Conservation (phyloP, 2,888 invertebrate genomes). For the Druceiella hillmani region DNA sequence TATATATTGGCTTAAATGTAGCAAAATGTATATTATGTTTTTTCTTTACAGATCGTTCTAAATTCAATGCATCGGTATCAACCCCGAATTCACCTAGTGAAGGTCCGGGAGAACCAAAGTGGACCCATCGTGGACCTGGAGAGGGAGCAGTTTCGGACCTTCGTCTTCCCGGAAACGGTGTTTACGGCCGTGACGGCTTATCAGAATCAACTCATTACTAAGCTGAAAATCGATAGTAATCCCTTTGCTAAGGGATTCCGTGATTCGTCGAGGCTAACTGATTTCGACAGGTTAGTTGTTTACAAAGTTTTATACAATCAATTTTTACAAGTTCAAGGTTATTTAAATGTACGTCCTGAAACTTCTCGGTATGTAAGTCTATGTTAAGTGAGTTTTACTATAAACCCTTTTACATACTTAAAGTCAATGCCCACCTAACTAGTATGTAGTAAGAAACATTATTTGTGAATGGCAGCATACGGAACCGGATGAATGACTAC, state of each 20-base stretch:
- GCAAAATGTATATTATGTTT: slow-evolving; percentile 2
- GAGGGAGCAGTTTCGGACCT: slow-evolving; percentile 89
- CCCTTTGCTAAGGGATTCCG: slow-evolving; percentile 98
- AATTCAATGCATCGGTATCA: slow-evolving; percentile 99
- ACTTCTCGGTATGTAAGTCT: too few relatives aligned
- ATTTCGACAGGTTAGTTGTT: slow-evolving; percentile 80
- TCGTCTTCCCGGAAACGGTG: slow-evolving; percentile 95
- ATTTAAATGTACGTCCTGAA: too few relatives aligned
- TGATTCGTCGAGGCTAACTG: slow-evolving; percentile 89
- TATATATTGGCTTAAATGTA: slow-evolving; percentile 6
- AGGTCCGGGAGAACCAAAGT: slow-evolving; percentile 54
- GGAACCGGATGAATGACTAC: too few relatives aligned
- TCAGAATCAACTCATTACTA: slow-evolving; percentile 98
- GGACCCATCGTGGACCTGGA: slow-evolving; percentile 81
- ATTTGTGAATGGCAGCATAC: too few relatives aligned
- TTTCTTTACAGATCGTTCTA: slow-evolving; percentile 79
- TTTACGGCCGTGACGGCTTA: slow-evolving; percentile 99
- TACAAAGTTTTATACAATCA: too few relatives aligned
- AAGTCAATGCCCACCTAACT: too few relatives aligned
- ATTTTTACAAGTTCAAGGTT: too few relatives aligned
- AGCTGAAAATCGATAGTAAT: slow-evolving; percentile 96
- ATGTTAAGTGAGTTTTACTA: too few relatives aligned
- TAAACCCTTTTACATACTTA: too few relatives aligned
- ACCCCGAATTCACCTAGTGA: slow-evolving; percentile 94
- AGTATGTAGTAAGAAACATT: too few relatives aligned